These are phyloP conservation scores for Naja naja DNA, from an alignment of 2,113 vertebrate genomes.

Conservation along the genomic window DNA sequence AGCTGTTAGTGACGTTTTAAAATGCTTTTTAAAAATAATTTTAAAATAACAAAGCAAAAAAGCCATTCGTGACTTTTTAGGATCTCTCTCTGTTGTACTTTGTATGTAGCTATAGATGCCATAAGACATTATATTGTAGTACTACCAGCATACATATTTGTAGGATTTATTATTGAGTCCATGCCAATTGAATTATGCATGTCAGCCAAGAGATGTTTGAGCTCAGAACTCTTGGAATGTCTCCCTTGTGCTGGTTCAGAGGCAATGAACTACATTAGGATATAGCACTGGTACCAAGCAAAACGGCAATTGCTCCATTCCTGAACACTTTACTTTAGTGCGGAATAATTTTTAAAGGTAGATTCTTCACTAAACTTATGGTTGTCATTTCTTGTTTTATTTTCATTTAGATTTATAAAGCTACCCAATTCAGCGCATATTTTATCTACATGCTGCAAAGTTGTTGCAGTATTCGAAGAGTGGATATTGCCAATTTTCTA, in stretches of 20 bases:
- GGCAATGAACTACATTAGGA: conserved; percentile 65
- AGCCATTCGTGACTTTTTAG: not conserved
- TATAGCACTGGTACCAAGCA: conserved; percentile 60
- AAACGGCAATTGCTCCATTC: conserved; percentile 68
- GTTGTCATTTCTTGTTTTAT: conserved; percentile 21
- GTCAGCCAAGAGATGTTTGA: conserved; percentile 65
- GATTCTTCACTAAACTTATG: conserved; percentile 63
- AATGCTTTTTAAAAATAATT: conserved; percentile 4
- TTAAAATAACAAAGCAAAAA: conserved; percentile 43
- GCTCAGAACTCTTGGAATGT: conserved; percentile 58
- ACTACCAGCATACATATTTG: conserved; percentile 44
- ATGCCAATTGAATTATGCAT: conserved; percentile 64
- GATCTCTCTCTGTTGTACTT: conserved; percentile 29
- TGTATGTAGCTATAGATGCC: conserved; percentile 37
- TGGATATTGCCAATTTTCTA: conserved; percentile 8
- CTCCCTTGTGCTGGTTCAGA: conserved; percentile 64
- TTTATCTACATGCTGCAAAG: conserved; percentile 5
- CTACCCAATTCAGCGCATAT: not conserved
- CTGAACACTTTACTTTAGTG: conserved; percentile 60
- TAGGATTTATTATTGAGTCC: conserved; percentile 67
- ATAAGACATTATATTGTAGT: conserved; percentile 57
- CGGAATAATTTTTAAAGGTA: conserved; percentile 56
- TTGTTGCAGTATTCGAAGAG: conserved; percentile 13
- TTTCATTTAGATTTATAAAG: not conserved
- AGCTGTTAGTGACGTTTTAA: not conserved